Evolutionary conservation across 2,888 invertebrate genomes (phyloP).

Genomic region (Lasioglossum oenotherae): DNA sequence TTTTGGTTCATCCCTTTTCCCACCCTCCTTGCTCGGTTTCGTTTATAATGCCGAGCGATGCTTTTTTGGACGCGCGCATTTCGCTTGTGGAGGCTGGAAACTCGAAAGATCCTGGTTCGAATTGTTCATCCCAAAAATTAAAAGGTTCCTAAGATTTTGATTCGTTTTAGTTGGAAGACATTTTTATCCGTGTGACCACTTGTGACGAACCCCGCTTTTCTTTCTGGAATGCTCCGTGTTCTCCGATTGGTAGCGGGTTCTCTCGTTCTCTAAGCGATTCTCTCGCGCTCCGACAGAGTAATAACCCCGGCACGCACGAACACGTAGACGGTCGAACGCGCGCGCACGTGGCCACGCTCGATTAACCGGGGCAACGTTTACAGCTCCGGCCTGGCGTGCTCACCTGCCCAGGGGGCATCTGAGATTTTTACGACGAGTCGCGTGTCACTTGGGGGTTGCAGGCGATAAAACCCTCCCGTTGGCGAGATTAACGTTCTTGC

Average conservation of each 20-base stretch:
- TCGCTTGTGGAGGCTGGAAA: background rate
- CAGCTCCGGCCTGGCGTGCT: constrained; percentile 72
- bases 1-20: background rate
- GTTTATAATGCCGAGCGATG: background rate
- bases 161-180: background rate
- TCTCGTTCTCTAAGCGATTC: constrained; percentile 17
- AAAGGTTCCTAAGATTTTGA: background rate
- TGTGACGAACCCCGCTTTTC: background rate
- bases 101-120: background rate
- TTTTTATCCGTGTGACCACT: background rate
- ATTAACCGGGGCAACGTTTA: constrained; percentile 73
- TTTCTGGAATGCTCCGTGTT: background rate
- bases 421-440: constrained; percentile 78
- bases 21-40: background rate
- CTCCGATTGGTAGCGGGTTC: background rate
- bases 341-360: constrained; percentile 34
- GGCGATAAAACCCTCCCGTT: constrained; percentile 81
- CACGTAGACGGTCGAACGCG: constrained; percentile 19
- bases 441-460: constrained; percentile 77
- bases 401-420: constrained; percentile 76
- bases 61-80: background rate
- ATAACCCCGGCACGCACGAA: constrained; percentile 66
- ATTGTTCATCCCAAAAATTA: background rate
- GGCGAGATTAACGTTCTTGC: constrained; percentile 79
- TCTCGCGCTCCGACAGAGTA: constrained; percentile 70